These are phyloP conservation scores for Hemitrygon akajei DNA, from an alignment of 2,797 vertebrate species.

Conservation along the genomic window DNA sequence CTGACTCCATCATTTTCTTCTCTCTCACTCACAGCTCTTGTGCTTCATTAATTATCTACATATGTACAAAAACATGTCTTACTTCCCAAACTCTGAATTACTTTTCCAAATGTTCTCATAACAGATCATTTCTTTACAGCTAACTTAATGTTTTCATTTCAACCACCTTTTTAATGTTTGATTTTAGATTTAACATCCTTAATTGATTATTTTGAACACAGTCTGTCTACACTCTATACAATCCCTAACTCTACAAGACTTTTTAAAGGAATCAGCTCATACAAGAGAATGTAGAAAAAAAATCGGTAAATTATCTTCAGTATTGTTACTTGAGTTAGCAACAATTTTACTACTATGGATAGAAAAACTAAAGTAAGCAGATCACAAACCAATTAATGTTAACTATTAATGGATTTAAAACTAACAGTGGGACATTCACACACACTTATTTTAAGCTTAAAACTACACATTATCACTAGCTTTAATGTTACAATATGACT, in stretches of 20 bases:
- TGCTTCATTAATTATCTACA: not conserved
- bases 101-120: not conserved
- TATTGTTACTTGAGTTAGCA: not conserved
- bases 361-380: not conserved
- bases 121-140: not conserved
- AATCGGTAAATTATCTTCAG: not conserved
- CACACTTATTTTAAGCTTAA: too few relatives aligned
- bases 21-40: not conserved
- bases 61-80: not conserved
- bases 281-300: not conserved
- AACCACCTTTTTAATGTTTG: not conserved
- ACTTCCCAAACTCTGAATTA: not conserved
- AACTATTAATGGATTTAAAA: not conserved
- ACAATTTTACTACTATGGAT: not conserved
- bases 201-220: not conserved
- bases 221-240: too few relatives aligned
- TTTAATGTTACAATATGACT: not conserved
- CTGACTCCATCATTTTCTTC: not conserved
- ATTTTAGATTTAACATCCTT: not conserved
- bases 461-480: not conserved
- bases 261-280: not conserved
- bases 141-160: not conserved
- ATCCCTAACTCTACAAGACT: too few relatives aligned
- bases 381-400: not conserved
- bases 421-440: not conserved